phyloP scores from a whole-genome alignment of 2,888 invertebrate genomes.

The Eupeodes latifasciatus region DNA sequence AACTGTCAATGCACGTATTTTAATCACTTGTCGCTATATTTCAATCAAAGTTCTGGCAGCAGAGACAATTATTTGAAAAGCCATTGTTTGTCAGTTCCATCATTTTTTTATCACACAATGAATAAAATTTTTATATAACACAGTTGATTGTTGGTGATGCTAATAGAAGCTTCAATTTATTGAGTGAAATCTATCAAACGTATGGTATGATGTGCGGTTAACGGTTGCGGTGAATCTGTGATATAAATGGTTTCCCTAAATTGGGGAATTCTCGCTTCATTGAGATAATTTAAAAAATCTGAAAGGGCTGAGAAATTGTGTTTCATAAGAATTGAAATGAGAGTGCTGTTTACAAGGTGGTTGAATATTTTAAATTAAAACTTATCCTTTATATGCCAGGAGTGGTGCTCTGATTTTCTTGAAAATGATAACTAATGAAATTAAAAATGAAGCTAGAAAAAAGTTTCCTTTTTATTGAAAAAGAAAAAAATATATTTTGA shows the following conservation, averaged over 20 bases:
- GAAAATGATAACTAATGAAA: no score
- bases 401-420: no score
- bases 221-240: slow-evolving; percentile 16
- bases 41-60: slow-evolving; percentile 75
- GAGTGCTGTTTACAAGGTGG: no score
- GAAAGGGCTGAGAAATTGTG: background rate
- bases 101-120: slow-evolving; percentile 21
- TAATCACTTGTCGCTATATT: slow-evolving; percentile 79
- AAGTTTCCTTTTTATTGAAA: no score
- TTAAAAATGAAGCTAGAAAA: no score
- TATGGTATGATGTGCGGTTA: slow-evolving; percentile 37
- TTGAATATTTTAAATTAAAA: no score
- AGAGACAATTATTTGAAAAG: slow-evolving; percentile 44
- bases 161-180: slow-evolving; percentile 63
- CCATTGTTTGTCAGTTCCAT: slow-evolving; percentile 22
- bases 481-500: no score
- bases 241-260: slow-evolving; percentile 1
- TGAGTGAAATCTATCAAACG: slow-evolving; percentile 42
- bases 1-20: slow-evolving; percentile 78
- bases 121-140: slow-evolving; percentile 27
- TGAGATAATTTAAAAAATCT: background rate
- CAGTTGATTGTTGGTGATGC: slow-evolving; percentile 50
- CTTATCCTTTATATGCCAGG: no score
- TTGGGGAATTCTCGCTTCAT: background rate
- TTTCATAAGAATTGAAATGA: no score